These are phyloP conservation scores for Pseudorhombus dupliciocellatus DNA, from an alignment of 2,113 vertebrate species.

Conservation along the genomic window DNA sequence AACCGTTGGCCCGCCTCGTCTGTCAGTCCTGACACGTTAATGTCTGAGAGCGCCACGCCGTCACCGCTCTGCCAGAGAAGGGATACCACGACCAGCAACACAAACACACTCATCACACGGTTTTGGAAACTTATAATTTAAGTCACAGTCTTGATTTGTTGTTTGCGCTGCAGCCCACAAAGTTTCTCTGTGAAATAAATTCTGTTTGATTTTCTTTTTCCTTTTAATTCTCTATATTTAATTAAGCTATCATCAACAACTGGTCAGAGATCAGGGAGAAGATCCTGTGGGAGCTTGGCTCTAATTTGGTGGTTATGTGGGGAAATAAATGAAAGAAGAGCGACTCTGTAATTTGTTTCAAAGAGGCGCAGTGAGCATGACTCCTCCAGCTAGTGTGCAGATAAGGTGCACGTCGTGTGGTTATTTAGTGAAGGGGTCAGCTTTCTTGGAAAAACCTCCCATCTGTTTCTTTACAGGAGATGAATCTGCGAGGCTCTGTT, in stretches of 20 bases:
- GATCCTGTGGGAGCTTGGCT: constrained; percentile 47
- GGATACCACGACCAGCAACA: constrained; percentile 33
- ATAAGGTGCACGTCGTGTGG: constrained; percentile 20
- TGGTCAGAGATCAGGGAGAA: constrained; percentile 39
- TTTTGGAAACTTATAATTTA: constrained; percentile 31
- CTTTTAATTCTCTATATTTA: constrained; percentile 50
- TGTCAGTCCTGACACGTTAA: constrained; percentile 7
- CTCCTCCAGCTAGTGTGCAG: constrained; percentile 31
- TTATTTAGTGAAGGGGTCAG: background rate
- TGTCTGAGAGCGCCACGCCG: background rate
- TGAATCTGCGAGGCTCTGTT: background rate
- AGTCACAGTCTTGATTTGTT: constrained; percentile 27
- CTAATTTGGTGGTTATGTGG: constrained; percentile 48
- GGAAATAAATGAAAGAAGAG: constrained; percentile 57
- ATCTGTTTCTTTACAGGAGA: background rate
- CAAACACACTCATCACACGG: constrained; percentile 3
- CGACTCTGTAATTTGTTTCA: constrained; percentile 54
- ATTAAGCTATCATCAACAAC: constrained; percentile 59
- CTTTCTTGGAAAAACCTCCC: constrained; percentile 18
- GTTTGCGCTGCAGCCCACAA: constrained; percentile 18
- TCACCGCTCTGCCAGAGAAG: constrained; percentile 25
- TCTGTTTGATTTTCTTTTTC: constrained; percentile 19
- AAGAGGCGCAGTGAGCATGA: constrained; percentile 45
- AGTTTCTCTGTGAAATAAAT: constrained; percentile 32
- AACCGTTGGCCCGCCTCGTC: background rate